A percentile compares a stretch with the other conserved stretches of the same genome.
These are phyloP conservation scores for Caenorhabditis zanzibari DNA, from an alignment of 2,888 invertebrate species.

Conservation along the genomic window DNA sequence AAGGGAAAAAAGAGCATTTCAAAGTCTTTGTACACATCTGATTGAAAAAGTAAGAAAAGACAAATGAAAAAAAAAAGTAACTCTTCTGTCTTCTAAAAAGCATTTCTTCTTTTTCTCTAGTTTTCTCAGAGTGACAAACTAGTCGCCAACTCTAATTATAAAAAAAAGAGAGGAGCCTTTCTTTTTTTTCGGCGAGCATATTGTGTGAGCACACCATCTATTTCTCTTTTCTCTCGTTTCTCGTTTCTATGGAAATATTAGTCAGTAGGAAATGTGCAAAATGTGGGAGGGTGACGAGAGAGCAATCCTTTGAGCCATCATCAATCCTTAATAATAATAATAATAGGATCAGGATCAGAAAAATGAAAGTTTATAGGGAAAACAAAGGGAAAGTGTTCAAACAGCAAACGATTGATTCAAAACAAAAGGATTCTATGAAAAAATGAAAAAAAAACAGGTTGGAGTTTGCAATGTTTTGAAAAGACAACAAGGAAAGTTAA, in stretches of 20 bases:
- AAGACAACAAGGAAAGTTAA: no score
- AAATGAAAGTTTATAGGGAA: no score
- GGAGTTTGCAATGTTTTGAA: no score
- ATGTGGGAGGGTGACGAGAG: neutral
- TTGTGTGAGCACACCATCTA: neutral
- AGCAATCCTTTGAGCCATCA: neutral
- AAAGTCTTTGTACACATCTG: no score
- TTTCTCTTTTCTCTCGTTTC: conserved; percentile 14
- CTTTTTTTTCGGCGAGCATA: conserved; percentile 13
- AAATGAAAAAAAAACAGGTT: no score
- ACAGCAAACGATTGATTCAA: no score
- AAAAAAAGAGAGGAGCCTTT: conserved; percentile 23
- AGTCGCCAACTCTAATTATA: conserved; percentile 53
- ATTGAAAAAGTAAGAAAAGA: neutral
- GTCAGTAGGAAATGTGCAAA: conserved; percentile 5
- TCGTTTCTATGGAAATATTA: conserved; percentile 46
- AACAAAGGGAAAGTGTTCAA: no score
- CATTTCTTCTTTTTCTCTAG: neutral
- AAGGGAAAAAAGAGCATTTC: no score
- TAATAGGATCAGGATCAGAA: no score
- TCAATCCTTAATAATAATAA: no score
- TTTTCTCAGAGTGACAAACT: conserved; percentile 11
- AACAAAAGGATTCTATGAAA: no score
- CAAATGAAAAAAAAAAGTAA: neutral
- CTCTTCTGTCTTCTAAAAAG: conserved; percentile 8